Percentiles rank a stretch among this genome's conserved stretches.
Conservation (phyloP, 1,140 invertebrate genomes). For the Vanessa atalanta region DNA sequence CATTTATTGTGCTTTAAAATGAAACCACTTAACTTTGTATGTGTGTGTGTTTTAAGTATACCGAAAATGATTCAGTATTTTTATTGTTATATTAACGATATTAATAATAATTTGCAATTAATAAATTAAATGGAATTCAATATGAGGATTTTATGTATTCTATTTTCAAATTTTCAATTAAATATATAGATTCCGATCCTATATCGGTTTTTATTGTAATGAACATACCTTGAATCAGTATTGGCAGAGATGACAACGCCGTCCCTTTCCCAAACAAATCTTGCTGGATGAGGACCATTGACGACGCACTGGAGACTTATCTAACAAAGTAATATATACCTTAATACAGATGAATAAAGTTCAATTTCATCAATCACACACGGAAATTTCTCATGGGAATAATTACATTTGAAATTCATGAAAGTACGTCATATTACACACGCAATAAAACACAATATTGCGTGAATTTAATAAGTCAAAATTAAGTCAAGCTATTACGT, state of each 20-base stretch:
- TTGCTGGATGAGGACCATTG: slow-evolving; percentile 66
- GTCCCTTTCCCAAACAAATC: slow-evolving; percentile 74
- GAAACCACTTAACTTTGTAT: too few relatives aligned
- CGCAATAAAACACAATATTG: slow-evolving; percentile 52
- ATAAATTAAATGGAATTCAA: too few relatives aligned
- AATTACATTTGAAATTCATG: slow-evolving; percentile 53
- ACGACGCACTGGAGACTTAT: slow-evolving; percentile 67
- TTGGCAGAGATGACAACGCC: slow-evolving; percentile 70
- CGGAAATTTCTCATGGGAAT: slow-evolving; percentile 21
- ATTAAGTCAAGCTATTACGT: slow-evolving; percentile 36
- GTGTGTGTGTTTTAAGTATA: too few relatives aligned
- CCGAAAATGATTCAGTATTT: too few relatives aligned
- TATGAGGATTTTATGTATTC: too few relatives aligned
- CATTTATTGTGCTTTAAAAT: too few relatives aligned
- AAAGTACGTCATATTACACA: slow-evolving; percentile 44
- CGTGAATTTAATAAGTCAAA: slow-evolving; percentile 44
- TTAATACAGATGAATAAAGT: slow-evolving; percentile 28
- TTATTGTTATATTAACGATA: too few relatives aligned
- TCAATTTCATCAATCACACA: slow-evolving; percentile 10
- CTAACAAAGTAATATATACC: slow-evolving; percentile 46
- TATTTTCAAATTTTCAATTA: not conserved
- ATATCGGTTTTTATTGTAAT: not conserved
- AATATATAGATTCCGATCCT: not conserved
- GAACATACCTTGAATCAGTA: slow-evolving; percentile 69
- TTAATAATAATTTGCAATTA: too few relatives aligned